A percentile compares a stretch with the other conserved stretches of the same genome.
phyloP scores from a whole-genome alignment of 2,888 invertebrate species.

The Rhopalosiphum nymphaeae region DNA sequence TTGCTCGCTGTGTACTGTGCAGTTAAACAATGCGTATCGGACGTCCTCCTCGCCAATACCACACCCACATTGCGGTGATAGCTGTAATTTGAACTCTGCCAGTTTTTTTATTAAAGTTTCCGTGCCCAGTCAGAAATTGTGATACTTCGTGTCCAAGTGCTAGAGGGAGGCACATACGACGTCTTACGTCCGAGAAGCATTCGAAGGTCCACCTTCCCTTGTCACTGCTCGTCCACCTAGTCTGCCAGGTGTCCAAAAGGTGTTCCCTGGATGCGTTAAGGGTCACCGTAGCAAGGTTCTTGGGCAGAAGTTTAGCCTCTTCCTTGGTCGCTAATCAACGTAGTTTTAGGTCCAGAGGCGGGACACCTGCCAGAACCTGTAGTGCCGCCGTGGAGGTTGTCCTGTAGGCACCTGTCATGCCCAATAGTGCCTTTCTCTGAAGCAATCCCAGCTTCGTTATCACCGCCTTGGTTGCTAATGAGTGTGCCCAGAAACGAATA shows the following conservation, averaged over 20 bases:
- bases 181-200: not conserved
- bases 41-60: no score
- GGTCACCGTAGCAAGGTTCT: no score
- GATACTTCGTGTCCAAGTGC: no score
- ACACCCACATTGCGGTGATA: no score
- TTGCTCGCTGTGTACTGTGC: no score
- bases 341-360: not conserved
- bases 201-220: not conserved
- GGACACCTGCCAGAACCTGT: not conserved
- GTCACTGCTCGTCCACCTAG: rapidly evolving
- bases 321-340: not conserved
- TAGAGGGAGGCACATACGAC: no score
- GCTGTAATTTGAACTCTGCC: no score
- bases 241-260: not conserved
- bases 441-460: not conserved
- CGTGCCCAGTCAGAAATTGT: no score
- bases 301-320: not conserved
- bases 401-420: not conserved
- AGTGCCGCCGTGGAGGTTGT: not conserved
- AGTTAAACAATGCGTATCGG: no score
- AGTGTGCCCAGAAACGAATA: not conserved
- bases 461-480: rapidly evolving
- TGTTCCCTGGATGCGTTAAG: not conserved
- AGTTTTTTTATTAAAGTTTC: no score
- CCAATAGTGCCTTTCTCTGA: not conserved